A percentile compares a stretch with the other conserved stretches of the same genome.
Evolutionary conservation across 1,140 invertebrate genomes (phyloP).

Genomic region (Stenopsyche tienmushanensis): DNA sequence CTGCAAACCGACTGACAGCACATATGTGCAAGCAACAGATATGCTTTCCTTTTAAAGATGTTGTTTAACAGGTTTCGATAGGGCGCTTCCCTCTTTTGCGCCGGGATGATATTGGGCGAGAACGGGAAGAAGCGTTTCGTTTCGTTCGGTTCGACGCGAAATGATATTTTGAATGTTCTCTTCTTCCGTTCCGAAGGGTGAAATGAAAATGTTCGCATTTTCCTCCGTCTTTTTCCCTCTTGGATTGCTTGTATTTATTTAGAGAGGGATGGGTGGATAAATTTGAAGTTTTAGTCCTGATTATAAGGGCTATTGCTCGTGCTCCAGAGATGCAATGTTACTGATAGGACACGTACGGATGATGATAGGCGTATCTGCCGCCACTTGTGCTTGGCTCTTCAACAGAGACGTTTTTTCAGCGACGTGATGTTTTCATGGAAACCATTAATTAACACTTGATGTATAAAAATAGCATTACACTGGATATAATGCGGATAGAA

Average conservation of each 20-base stretch:
- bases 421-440: too few species aligned
- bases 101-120: too few species aligned
- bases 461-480: too few species aligned
- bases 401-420: too few species aligned
- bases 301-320: constrained; percentile 2
- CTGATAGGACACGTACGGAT: constrained; percentile 5
- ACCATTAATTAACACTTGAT: too few species aligned
- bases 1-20: constrained; percentile 10
- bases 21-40: constrained; percentile 27
- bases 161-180: too few species aligned
- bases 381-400: too few species aligned
- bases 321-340: constrained; percentile 8
- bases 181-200: not conserved
- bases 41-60: not conserved
- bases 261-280: not conserved
- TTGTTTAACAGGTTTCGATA: not conserved
- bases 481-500: too few species aligned
- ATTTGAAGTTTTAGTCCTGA: constrained; percentile 1
- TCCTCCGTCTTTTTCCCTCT: constrained; percentile 2
- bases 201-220: not conserved
- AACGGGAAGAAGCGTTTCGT: not conserved
- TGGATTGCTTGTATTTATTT: not conserved
- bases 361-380: not conserved
- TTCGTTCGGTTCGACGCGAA: not conserved
- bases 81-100: not conserved